Evolutionary conservation across 2,797 vertebrate species (phyloP), one percentile per base, ranked within the genome.

Genomic region (Gymnopithys bicolor): DNA sequence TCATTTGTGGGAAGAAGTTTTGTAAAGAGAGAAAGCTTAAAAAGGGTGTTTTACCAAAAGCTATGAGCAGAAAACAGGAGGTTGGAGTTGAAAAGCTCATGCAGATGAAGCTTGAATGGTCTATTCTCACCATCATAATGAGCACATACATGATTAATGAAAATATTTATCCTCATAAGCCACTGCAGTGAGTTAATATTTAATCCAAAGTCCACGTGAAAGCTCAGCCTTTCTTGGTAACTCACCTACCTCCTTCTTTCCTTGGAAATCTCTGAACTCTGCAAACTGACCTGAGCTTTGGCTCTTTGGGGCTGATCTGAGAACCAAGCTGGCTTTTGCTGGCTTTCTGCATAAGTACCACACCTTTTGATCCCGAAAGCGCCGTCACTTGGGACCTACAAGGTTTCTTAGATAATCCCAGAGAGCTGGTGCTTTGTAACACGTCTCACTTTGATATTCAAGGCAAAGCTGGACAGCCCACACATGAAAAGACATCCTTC

Each of bases 81-180:
- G 23, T 7, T 52, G 48, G 59, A 8, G 46, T 49, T 13, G 32
- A 89, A 89, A 81, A 48, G 60, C 84, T 81, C 56, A 3, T 5
- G 58, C 82, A 94, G 77, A 73, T 22, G 46, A 89, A 91, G 87
- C 69, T 41, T 56, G n/a, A 67, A 16, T 3, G 7, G 24, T 28
- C 82, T 63, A 49, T 84, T 90, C 82, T 89, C 91, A 62, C 70
- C 76, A n/a, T 56, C 73, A 93, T 96, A 96, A 97, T 91, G 95
- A 97, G 79, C 89, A 84, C 87, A 94, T 96, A 19, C 95, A 96
- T 94, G 93, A 97, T 97, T 97, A 94, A 97, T 95, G 89, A 79
- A 67, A 92, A 81, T 97, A 90, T 93, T 97, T 97, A 93, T 95
- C 92, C 91, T 93, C 58, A 0, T 85, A 89, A 91, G 84, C 79